Base-by-base conservation (phyloP, 2,888 invertebrate species). In the Thelaira solivaga region DNA sequence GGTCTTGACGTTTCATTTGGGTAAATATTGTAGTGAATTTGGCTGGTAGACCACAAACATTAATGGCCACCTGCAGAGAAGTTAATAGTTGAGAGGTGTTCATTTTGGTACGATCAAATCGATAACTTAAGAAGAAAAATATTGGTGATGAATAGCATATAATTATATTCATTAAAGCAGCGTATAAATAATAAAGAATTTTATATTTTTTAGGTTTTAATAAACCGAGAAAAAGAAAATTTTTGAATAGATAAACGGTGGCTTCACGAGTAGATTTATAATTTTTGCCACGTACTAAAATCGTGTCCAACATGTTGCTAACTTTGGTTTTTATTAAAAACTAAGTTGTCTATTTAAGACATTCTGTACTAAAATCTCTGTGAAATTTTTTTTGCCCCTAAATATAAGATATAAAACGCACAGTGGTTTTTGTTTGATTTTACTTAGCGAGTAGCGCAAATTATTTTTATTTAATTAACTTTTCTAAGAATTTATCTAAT, bases 51-150 rank as follows among this genome's bases (percentile, higher is more conserved):
- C 77, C 80, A 13, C 67, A 82, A 0, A 82, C 81, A 68, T 84
- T 75, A 18, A 84, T 76, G 39, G 77, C 82, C 34, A 80, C 83
- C 57, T 84, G 84, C 1, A 84, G 20, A 4, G 84, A 84, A 16
- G 83, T 83, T 11, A 84, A 61, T 24, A 84, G 24, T n/a, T 82
- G 81, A 5, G 72, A 77, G 7, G 78, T 78, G 5, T 80, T 78
- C 80, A 83, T 59, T 39, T 74, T 24, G 8, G 57, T 24, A 11
- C 36, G n/a, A 16, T 31, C 22, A n/a, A 59, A 51, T 18, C 71
- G 61, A 18, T 74, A 79, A 20, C 73, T 80, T 2, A 83, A 31
- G n/a, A 13, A 49, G 34, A 83, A 82, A 2, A 75, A 39, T 1
- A 81, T 13, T 6, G 82, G 82, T 6, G 80, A n/a, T 31, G 73